Base-by-base conservation (phyloP, 2,888 invertebrate genomes). In the Mythimna ferrago region DNA sequence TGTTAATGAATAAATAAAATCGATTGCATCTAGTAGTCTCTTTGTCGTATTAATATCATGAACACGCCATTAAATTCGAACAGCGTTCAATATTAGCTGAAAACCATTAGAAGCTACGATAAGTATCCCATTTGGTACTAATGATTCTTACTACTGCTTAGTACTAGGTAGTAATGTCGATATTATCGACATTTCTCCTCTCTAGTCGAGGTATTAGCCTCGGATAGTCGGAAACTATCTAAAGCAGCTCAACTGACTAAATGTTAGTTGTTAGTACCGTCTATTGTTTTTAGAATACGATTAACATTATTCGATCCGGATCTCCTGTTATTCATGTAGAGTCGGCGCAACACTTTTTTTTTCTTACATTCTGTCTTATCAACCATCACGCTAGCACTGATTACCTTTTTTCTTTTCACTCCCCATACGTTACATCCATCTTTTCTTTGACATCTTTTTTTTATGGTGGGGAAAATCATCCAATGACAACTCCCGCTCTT, bases 61-160 rank as follows among this genome's bases (percentile, higher is more conserved):
- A 61, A 61, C 48, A 51, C 14, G 32, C 32, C 71, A 67, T 78
- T 78, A 56, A 32, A 73, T 64, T 62, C 53, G n/a, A 80, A 76
- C 35, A 69, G 53, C 73, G 63, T 66, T n/a, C 38, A 82, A 81
- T 64, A 81, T 63, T 71, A 62, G 32, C 62, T 81, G 4, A 70
- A 81, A 69, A 78, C 81, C 65, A 69, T 76, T 81, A 65, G 38
- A 58, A 81, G 63, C 64, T 16, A 51, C 71, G 60, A 32, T 82
- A 66, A 78, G 79, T 78, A 82, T 66, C 61, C 73, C 67, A 78
- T 82, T 80, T 58, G 10, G 65, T 66, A 35, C 58, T 68, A 82
- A 80, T 79, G 80, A 82, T 80, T 82, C 73, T 82, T 78, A 32
- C 60, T 60, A 63, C 64, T 67, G 41, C 48, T 78, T 71, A 79